phyloP scores from a whole-genome alignment of 2,888 invertebrate genomes.

The Odontothrips loti region DNA sequence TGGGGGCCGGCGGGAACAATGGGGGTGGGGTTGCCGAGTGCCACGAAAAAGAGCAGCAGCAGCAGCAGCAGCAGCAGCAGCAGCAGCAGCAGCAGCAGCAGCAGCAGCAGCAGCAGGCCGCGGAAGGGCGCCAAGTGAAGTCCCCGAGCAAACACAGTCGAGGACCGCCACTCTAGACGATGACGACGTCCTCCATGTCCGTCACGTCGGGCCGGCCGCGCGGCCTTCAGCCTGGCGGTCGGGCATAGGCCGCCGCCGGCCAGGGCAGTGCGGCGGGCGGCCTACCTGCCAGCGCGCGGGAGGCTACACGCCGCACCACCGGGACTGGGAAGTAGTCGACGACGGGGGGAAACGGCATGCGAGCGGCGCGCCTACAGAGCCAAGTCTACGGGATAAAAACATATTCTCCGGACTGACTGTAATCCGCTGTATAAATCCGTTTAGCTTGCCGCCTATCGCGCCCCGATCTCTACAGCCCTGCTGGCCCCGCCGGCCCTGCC shows the following conservation, averaged over 20 bases:
- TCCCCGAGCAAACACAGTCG: too few relatives aligned
- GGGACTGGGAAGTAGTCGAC: not conserved
- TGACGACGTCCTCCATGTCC: too few relatives aligned
- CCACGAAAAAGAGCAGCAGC: not conserved
- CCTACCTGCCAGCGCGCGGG: not conserved
- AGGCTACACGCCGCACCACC: not conserved
- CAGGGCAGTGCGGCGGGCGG: not conserved
- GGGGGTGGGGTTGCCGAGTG: conserved; percentile 31
- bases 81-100: too few relatives aligned
- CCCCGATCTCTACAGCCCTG: conserved; percentile 36
- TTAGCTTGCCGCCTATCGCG: conserved; percentile 28
- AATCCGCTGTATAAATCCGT: conserved; percentile 35
- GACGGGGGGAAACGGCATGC: not conserved
- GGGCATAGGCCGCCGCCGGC: not conserved
- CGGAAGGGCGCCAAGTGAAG: too few relatives aligned
- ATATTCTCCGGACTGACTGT: too few relatives aligned
- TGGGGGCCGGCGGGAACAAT: conserved; percentile 32
- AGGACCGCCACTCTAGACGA: too few relatives aligned
- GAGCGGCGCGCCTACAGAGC: conserved; percentile 34
- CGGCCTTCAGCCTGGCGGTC: not conserved
- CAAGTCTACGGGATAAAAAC: conserved; percentile 39
- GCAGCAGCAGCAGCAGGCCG: too few relatives aligned
- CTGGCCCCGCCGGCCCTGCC: conserved; percentile 29
- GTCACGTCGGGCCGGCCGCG: not conserved
- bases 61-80: too few relatives aligned